Base-by-base conservation (phyloP, 1,140 invertebrate species). In the Varroa destructor region DNA sequence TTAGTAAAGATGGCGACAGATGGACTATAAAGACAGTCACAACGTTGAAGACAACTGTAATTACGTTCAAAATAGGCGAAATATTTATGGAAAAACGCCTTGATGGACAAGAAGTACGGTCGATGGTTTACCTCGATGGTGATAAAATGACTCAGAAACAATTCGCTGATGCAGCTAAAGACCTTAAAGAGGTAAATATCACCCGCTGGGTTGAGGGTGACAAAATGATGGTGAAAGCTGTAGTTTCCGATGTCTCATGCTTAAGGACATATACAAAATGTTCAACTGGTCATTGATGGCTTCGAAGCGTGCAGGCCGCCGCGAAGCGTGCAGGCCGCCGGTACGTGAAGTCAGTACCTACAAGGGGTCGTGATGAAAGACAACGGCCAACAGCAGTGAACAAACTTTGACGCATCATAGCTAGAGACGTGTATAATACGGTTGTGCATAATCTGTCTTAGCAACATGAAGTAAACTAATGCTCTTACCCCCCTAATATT, bases 111-210 rank as follows among this genome's bases (percentile, higher is more conserved):
- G 61, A 67, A 2, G 61, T 67, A 12, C 61, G 61, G 5, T 25
- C 14, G 14, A 40, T 67, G 10, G 46, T 67, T 40, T 43, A n/a
- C 8, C 10, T 67, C 1, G 61, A 67, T 4, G 61, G 61, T 2
- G 61, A 67, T 2, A 67, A 67, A 37, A 67, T 67, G 61, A 37
- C 46, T 37, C 61, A 67, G 61, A 67, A 67, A 37, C 61, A 67
- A 10, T 40, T 67, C 61, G 14, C 61, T 40, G 37, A 67, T 37
- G 14, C 40, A 37, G 12, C 61, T 12, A 67, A 67, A 40, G 40
- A 67, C 14, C 61, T 67, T 8, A 67, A 67, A 37, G 61, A 67
- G 40, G 61, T 67, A 14, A 40, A 12, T 1, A 67, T 67, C 61
- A 67, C 61, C 40, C 61, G 61, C 46, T 67, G 61, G 61, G 61